Evolutionary conservation across 2,888 invertebrate species (phyloP).

Genomic region (Listrodromus nycthemerus): DNA sequence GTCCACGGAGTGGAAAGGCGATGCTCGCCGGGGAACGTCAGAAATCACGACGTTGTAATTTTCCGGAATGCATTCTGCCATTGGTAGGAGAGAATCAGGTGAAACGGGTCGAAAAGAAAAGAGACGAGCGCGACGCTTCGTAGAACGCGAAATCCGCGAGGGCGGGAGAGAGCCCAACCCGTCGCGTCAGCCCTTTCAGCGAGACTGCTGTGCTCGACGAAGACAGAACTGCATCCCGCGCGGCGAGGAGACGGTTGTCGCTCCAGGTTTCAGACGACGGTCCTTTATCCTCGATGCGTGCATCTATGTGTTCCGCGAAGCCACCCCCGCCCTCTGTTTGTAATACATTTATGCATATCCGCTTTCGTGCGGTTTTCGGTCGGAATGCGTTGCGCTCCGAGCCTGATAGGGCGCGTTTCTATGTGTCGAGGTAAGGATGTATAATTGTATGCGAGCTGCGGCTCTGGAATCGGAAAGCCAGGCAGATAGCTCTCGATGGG

Average conservation of each 20-base stretch:
- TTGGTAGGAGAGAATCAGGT: conserved; percentile 26
- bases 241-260: neutral
- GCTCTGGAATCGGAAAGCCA: neutral
- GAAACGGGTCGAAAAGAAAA: conserved; percentile 18
- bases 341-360: conserved; percentile 67
- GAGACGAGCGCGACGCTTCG: neutral
- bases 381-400: conserved; percentile 60
- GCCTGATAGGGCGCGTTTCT: conserved; percentile 25
- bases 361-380: conserved; percentile 55
- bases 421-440: neutral
- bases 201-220: conserved; percentile 23
- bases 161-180: neutral
- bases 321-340: conserved; percentile 40
- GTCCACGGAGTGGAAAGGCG: neutral
- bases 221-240: neutral
- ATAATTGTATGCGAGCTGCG: conserved; percentile 26
- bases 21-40: too few relatives aligned
- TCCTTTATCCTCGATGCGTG: conserved; percentile 17
- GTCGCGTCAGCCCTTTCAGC: conserved; percentile 29
- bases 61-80: conserved; percentile 62
- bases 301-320: neutral
- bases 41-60: conserved; percentile 67
- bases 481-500: neutral
- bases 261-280: conserved; percentile 1
- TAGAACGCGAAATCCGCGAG: conserved; percentile 51